Conservation (phyloP, 2,797 vertebrate genomes). For the Tolypeutes matacus region DNA sequence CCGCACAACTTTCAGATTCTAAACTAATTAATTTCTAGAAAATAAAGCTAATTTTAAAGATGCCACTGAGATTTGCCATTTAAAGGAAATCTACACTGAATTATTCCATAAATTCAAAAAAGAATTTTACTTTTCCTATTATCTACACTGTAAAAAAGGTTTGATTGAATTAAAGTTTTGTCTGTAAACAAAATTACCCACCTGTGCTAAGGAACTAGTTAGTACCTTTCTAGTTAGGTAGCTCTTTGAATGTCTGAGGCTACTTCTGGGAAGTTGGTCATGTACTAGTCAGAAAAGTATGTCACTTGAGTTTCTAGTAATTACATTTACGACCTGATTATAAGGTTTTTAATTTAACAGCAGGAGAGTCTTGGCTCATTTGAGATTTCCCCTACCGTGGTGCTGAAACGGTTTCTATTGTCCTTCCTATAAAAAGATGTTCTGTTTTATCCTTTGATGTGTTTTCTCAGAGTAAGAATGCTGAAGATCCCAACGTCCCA, state of each 20-base stretch:
- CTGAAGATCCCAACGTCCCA: background rate
- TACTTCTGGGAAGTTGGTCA: background rate
- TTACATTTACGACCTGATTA: background rate
- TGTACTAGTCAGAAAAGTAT: background rate
- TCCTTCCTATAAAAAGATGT: background rate
- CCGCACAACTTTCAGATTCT: background rate
- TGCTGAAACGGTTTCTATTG: background rate
- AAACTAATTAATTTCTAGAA: conserved; percentile 16
- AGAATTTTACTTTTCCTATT: background rate
- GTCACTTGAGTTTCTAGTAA: background rate
- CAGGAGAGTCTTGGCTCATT: background rate
- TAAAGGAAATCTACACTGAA: conserved; percentile 18
- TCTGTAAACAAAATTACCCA: background rate
- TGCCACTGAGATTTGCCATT: background rate
- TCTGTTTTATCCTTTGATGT: background rate
- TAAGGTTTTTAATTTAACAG: background rate
- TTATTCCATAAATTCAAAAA: conserved; percentile 32
- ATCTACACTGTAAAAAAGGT: background rate
- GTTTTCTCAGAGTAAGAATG: background rate
- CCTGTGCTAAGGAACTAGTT: background rate
- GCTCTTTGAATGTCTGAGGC: background rate
- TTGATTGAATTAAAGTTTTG: background rate
- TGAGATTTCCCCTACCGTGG: background rate
- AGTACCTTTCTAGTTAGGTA: background rate
- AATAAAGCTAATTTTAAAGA: conserved; percentile 50